phyloP scores from a whole-genome alignment of 1,140 invertebrate species.

The Elymnias hypermnestra region DNA sequence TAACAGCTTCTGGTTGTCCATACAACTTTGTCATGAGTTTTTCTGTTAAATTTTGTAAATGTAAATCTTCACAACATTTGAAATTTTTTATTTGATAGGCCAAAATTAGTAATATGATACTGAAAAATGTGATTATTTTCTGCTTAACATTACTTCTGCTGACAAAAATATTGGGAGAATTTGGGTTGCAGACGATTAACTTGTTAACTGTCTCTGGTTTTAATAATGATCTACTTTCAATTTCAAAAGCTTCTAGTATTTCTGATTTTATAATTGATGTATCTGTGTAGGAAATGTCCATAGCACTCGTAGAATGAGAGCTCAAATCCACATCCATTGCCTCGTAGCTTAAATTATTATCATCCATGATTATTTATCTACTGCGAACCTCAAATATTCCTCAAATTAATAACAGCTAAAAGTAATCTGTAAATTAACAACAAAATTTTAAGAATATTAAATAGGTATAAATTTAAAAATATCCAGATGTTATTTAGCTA shows the following conservation, averaged over 20 bases:
- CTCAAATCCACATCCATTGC: slow-evolving; percentile 67
- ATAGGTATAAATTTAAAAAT: too few relatives aligned
- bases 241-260: neutral
- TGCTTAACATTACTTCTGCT: neutral
- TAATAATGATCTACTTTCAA: slow-evolving; percentile 1
- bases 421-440: too few relatives aligned
- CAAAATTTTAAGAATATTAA: too few relatives aligned
- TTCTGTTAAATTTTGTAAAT: slow-evolving; percentile 29
- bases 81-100: slow-evolving; percentile 39
- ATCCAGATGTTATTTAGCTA: too few relatives aligned
- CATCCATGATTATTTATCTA: slow-evolving; percentile 27
- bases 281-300: slow-evolving; percentile 45
- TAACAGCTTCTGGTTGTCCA: slow-evolving; percentile 48
- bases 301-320: slow-evolving; percentile 38
- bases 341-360: slow-evolving; percentile 40
- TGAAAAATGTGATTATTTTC: slow-evolving; percentile 1
- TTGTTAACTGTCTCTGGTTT: slow-evolving; percentile 8
- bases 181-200: neutral
- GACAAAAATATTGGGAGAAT: neutral
- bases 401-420: too few relatives aligned
- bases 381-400: too few relatives aligned
- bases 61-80: slow-evolving; percentile 40
- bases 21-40: slow-evolving; percentile 38
- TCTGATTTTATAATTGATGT: neutral
- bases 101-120: slow-evolving; percentile 15